A percentile compares a stretch with the other conserved stretches of the same genome.
Conservation (phyloP, 2,113 vertebrate genomes). For the Aptenodytes patagonicus region DNA sequence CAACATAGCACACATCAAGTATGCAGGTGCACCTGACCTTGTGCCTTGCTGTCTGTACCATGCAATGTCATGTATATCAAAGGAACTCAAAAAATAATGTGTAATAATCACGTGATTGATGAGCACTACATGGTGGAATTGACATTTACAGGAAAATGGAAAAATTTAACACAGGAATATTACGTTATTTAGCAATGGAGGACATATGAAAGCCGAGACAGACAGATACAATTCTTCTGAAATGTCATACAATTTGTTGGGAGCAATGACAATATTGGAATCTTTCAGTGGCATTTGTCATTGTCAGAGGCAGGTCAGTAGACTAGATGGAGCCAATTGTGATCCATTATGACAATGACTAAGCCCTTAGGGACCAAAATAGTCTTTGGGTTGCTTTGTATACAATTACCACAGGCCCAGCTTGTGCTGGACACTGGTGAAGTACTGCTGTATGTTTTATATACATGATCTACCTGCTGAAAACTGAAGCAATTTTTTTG, state of each 20-base stretch:
- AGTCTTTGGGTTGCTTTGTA: background rate
- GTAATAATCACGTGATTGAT: background rate
- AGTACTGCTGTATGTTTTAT: background rate
- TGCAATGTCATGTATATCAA: background rate
- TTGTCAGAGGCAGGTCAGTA: constrained; percentile 25
- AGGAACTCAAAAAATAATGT: background rate
- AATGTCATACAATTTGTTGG: background rate
- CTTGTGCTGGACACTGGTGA: background rate
- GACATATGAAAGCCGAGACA: background rate
- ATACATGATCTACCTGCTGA: background rate
- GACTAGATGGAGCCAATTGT: constrained; percentile 39
- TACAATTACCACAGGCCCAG: background rate
- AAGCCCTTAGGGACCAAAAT: background rate
- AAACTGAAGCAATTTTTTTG: background rate
- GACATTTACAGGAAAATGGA: constrained; percentile 34
- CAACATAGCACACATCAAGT: background rate
- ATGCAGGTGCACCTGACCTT: background rate
- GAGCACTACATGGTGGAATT: background rate
- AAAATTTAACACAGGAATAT: background rate
- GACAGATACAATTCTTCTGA: background rate
- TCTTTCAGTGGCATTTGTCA: constrained; percentile 20
- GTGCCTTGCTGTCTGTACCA: background rate
- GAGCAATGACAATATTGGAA: constrained; percentile 12
- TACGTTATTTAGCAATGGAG: background rate
- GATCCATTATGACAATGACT: constrained; percentile 24